Base-by-base conservation (phyloP, 2,888 invertebrate genomes). In the Drosophila macrospina region DNA sequence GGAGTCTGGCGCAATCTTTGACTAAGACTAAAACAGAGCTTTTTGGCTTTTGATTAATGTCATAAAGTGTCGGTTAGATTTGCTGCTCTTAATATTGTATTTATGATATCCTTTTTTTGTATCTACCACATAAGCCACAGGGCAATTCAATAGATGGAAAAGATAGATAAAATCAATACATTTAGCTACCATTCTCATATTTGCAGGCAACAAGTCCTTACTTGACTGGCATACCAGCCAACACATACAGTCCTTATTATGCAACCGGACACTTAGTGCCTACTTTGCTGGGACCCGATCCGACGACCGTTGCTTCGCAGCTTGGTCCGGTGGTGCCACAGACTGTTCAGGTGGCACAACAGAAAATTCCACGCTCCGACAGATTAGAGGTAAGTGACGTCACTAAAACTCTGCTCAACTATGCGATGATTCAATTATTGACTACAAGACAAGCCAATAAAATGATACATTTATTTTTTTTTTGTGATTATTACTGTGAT, bases 301-400 rank as follows among this genome's bases (percentile, higher is more conserved):
- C 96, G 76, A 94, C 96, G 90, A 93, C 94, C 72, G 95, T 95
- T 78, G 96, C 95, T 90, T 96, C 96, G 91, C 97, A 96, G 82
- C 94, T 97, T 88, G 96, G 97, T 81, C 92, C 92, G 88, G 95
- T 95, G 90, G 95, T 95, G 93, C 97, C 95, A 93, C 97, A 97
- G 94, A 96, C 95, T 92, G 97, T 95, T 93, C 96, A 94, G 93
- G 97, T 96, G 92, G 96, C 96, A 93, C 96, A 97, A 93, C 98
- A 98, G 94, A 98, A 98, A 94, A 95, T 98, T 95, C 97, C 97
- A 90, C 96, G 98, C 93, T 96, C 97, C 92, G 98, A 98, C 93
- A 95, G 98, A 94, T 95, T 98, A 93, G 98, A 98, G 98, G 98
- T 98, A 95, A 95, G 95, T 93, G 60, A 45, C 57, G 61, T 50